A percentile compares a stretch with the other conserved stretches of the same genome.
These are phyloP conservation scores for Camelus dromedarius DNA, from an alignment of 2,113 vertebrate genomes.

Conservation along the genomic window DNA sequence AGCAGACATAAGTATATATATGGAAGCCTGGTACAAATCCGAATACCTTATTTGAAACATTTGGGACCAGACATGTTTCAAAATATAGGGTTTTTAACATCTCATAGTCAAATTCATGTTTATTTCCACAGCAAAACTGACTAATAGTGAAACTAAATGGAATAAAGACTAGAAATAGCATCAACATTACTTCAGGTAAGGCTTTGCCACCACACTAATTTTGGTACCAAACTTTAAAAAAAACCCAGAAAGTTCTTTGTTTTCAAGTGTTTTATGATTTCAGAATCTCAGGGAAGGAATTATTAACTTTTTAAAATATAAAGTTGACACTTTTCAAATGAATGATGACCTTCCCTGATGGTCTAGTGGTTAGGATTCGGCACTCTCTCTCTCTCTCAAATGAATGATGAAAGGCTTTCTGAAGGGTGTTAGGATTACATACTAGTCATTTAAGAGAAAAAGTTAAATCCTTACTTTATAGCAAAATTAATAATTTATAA, in stretches of 20 bases:
- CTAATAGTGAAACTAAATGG: not conserved
- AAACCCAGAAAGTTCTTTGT: not conserved
- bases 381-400: not conserved
- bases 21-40: not conserved
- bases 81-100: constrained; percentile 1
- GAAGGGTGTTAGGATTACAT: not conserved
- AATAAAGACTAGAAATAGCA: constrained; percentile 29
- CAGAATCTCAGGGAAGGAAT: constrained; percentile 39
- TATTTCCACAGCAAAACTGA: constrained; percentile 32
- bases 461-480: constrained; percentile 45
- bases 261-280: constrained; percentile 16
- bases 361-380: too few relatives aligned
- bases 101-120: not conserved
- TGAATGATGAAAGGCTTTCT: constrained; percentile 16
- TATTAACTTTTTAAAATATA: not conserved
- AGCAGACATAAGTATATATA: not conserved
- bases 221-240: not conserved
- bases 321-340: constrained; percentile 17
- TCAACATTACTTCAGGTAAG: not conserved
- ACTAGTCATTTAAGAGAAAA: not conserved
- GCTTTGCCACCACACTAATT: constrained; percentile 23
- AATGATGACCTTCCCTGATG: not conserved
- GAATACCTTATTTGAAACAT: not conserved
- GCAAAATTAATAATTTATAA: constrained; percentile 4
- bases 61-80: not conserved